These are phyloP conservation scores for Urechis unicinctus DNA, from an alignment of 2,888 invertebrate species.

Conservation along the genomic window DNA sequence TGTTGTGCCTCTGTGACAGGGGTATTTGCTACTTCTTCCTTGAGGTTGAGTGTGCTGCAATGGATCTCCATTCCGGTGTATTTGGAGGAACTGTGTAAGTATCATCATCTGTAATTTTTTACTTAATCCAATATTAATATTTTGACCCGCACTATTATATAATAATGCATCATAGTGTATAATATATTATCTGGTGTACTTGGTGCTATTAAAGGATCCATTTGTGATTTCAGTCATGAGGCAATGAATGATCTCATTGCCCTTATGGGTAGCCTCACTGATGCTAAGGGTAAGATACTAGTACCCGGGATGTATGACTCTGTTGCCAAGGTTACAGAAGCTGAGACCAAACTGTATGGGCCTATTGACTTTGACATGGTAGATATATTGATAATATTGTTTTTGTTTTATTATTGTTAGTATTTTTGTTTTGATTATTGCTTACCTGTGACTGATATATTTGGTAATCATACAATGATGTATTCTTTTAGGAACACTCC, in stretches of 20 bases:
- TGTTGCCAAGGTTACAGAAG: slow-evolving; percentile 67
- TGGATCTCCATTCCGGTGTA: slow-evolving; percentile 93
- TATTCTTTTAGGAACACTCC: too few species aligned
- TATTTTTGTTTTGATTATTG: too few species aligned
- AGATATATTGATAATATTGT: too few species aligned
- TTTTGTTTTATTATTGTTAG: too few species aligned
- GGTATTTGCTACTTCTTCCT: slow-evolving; percentile 87
- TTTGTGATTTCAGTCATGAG: slow-evolving; percentile 60
- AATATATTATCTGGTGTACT: neutral
- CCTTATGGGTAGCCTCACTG: slow-evolving; percentile 75
- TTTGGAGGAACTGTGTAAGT: slow-evolving; percentile 88
- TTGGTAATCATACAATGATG: too few species aligned
- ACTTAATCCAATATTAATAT: neutral
- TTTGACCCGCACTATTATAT: neutral
- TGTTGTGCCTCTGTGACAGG: too few species aligned
- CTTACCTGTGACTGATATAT: too few species aligned
- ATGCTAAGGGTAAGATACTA: slow-evolving; percentile 78
- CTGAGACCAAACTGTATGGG: slow-evolving; percentile 62
- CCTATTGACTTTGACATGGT: slow-evolving; percentile 78
- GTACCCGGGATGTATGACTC: slow-evolving; percentile 76
- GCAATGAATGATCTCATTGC: slow-evolving; percentile 72
- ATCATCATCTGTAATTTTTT: too few species aligned
- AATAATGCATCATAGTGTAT: neutral
- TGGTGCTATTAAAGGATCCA: neutral
- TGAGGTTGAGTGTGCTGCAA: slow-evolving; percentile 79